Evolutionary conservation across 2,797 vertebrate genomes (phyloP).

Genomic region (Myotis daubentonii): DNA sequence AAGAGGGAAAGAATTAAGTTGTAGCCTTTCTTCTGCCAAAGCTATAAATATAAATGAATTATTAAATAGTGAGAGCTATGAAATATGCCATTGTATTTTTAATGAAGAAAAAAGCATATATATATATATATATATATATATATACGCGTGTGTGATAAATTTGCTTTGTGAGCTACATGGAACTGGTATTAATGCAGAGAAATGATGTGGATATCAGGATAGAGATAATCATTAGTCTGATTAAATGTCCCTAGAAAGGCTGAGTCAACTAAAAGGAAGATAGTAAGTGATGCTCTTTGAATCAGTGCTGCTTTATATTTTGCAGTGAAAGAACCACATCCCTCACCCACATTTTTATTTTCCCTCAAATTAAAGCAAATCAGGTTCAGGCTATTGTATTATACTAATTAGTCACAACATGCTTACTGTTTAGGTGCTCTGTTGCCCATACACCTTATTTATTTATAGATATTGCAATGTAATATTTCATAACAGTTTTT

Average conservation of each 20-base stretch:
- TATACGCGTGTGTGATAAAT: background rate
- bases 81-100: background rate
- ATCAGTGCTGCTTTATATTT: background rate
- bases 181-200: background rate
- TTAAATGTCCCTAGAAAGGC: background rate
- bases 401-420: background rate
- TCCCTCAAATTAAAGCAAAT: background rate
- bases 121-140: background rate
- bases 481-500: background rate
- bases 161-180: background rate
- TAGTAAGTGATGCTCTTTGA: background rate
- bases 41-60: background rate
- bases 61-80: background rate
- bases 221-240: background rate
- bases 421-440: background rate
- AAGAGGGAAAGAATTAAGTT: background rate
- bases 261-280: background rate
- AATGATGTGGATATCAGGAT: background rate
- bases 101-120: background rate
- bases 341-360: background rate
- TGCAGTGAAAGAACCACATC: background rate
- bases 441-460: background rate
- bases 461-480: background rate
- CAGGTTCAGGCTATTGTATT: background rate
- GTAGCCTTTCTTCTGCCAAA: background rate